Percentiles rank a stretch among this genome's conserved stretches.
phyloP scores from a whole-genome alignment of 2,113 vertebrate species.

The Mastomys coucha region DNA sequence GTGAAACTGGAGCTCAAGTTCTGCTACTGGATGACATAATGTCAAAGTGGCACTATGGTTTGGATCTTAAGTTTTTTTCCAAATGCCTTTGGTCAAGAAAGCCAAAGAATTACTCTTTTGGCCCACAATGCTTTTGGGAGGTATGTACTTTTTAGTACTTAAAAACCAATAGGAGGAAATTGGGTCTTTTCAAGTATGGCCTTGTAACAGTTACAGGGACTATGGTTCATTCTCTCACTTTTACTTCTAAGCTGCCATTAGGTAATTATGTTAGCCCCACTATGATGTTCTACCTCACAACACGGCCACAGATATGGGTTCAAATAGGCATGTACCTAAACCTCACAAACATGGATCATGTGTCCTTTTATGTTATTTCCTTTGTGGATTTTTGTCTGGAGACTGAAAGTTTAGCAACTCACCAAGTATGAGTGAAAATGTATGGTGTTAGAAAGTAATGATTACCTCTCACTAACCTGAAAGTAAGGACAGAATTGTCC shows the following conservation, averaged over 20 bases:
- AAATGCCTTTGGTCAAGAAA: background rate
- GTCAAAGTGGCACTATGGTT: background rate
- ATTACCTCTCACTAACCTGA: background rate
- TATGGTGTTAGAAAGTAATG: background rate
- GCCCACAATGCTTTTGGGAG: background rate
- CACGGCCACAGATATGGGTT: background rate
- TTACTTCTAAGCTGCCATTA: background rate
- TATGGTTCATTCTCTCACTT: background rate
- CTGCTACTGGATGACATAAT: background rate
- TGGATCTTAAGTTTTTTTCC: background rate
- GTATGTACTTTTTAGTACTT: background rate
- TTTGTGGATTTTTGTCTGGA: background rate
- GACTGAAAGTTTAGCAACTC: background rate
- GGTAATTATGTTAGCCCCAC: no score
- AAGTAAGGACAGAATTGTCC: background rate
- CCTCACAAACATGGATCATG: background rate
- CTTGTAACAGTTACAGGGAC: background rate
- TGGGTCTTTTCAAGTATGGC: background rate
- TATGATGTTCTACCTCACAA: background rate
- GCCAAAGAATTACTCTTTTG: no score
- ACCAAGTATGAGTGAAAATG: background rate
- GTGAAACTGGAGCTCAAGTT: background rate
- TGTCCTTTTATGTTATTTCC: background rate
- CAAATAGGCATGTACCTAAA: background rate
- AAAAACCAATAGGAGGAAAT: background rate